These are phyloP conservation scores for Lasioglossum marginatum DNA, from an alignment of 2,888 invertebrate genomes.

Conservation along the genomic window DNA sequence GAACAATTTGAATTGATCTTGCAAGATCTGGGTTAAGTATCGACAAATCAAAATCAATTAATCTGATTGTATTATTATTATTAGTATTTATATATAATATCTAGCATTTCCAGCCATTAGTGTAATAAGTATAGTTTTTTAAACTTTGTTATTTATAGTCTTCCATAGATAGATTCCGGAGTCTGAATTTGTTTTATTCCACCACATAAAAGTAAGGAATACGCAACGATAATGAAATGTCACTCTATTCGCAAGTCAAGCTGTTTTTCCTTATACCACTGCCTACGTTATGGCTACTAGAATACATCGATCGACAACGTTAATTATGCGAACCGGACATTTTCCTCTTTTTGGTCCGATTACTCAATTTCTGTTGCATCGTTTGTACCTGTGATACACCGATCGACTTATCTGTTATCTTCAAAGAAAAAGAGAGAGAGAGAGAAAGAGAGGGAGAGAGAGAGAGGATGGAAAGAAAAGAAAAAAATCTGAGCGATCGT, in stretches of 20 bases:
- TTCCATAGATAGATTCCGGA: constrained; percentile 59
- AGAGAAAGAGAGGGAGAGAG: not conserved
- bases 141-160: constrained; percentile 32
- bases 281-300: constrained; percentile 73
- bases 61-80: constrained; percentile 7
- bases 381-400: constrained; percentile 75
- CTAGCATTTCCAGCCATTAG: constrained; percentile 5
- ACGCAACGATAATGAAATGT: constrained; percentile 61
- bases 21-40: not conserved
- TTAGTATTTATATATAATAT: not conserved
- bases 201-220: constrained; percentile 61
- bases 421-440: constrained; percentile 32
- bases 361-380: constrained; percentile 57
- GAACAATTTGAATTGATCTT: constrained; percentile 22
- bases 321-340: constrained; percentile 52
- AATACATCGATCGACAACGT: constrained; percentile 60
- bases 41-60: constrained; percentile 1
- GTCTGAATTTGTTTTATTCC: constrained; percentile 52
- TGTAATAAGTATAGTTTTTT: constrained; percentile 20
- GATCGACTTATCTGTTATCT: constrained; percentile 62
- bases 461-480: constrained; percentile 27
- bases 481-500: constrained; percentile 42
- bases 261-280: constrained; percentile 73
- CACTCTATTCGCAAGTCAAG: constrained; percentile 61
- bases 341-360: constrained; percentile 59